Evolutionary conservation across 2,888 invertebrate genomes (phyloP), one percentile per base, ranked within the genome.

Genomic region (Cistogaster globosa): DNA sequence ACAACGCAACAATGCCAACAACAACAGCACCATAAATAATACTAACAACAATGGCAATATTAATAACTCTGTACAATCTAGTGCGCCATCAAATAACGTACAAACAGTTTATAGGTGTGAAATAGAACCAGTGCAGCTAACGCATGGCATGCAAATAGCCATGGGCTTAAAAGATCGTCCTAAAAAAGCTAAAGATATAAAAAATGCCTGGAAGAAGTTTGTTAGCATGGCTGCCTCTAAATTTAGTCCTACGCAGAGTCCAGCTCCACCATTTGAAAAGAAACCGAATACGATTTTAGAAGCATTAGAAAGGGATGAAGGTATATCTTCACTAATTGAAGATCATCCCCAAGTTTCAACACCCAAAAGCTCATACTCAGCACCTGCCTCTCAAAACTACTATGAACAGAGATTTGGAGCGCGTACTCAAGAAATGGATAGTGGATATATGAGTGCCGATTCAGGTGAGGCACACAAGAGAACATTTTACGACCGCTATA

Each of bases 391-490:
- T 53, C 90, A 89, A 67, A 90, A 90, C 68, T 92, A 91, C 75
- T 91, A 92, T 36, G 92, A 92, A 69, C 92, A 92, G 78, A 88
- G 92, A 1, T 92, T 91, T 53, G 92, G 92, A 0, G 86, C 88
- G 87, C 93, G 93, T 88, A 92, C 93, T 90, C 87, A 89, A 9
- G 94, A 95, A 67, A 94, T 96, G 90, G 97, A 97, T 91, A 96
- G 97, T 0, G 97, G 97, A 0, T 97, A 97, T 89, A 94, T 97
- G 80, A 97, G 97, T 90, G 96, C 96, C 45, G 97, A 97, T 89
- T 97, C 97, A 2, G 94, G 94, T 51, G 94, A 94, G 88, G 94
- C 94, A 0, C 93, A 94, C 83, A 93, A 94, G 18, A 94, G 94
- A 89, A 93, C 90, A 20, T 90, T 92, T 75, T 93, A 93, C 84